A percentile compares a stretch with the other conserved stretches of the same genome.
phyloP scores from a whole-genome alignment of 2,888 invertebrate genomes.

The Xanthorhoe designata region DNA sequence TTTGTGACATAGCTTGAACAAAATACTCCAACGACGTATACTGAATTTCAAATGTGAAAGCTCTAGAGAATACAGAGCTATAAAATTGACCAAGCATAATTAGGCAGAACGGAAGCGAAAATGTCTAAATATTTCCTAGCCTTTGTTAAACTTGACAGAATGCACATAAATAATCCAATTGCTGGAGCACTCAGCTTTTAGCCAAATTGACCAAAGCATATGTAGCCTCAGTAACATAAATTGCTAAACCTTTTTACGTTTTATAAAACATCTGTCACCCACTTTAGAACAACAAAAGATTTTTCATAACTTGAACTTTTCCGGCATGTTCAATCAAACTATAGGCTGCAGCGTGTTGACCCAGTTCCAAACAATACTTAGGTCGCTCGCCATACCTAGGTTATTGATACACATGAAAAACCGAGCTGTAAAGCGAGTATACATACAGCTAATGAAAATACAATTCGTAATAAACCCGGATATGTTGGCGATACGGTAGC shows the following conservation, averaged over 20 bases:
- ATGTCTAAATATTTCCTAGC: background rate
- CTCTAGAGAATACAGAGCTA: background rate
- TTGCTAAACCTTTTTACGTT: too few relatives aligned
- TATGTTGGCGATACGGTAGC: too few relatives aligned
- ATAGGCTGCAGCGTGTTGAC: conserved; percentile 23
- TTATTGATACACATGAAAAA: conserved; percentile 21
- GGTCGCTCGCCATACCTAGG: conserved; percentile 18
- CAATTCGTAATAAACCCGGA: too few relatives aligned
- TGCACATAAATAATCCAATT: too few relatives aligned
- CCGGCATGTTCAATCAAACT: conserved; percentile 8
- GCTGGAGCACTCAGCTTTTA: too few relatives aligned
- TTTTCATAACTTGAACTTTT: conserved; percentile 4
- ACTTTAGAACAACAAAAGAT: background rate
- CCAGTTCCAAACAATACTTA: conserved; percentile 32
- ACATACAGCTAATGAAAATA: background rate
- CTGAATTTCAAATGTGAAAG: background rate
- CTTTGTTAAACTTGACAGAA: background rate
- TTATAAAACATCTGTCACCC: too few relatives aligned
- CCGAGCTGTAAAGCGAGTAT: background rate
- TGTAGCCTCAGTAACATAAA: too few relatives aligned
- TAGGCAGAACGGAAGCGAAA: too few relatives aligned
- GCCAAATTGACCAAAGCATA: too few relatives aligned
- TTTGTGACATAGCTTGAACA: too few relatives aligned
- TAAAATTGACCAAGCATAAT: too few relatives aligned
- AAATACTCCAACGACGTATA: too few relatives aligned